Conservation (phyloP, 2,888 invertebrate species). For the Endomychus coccineus region DNA sequence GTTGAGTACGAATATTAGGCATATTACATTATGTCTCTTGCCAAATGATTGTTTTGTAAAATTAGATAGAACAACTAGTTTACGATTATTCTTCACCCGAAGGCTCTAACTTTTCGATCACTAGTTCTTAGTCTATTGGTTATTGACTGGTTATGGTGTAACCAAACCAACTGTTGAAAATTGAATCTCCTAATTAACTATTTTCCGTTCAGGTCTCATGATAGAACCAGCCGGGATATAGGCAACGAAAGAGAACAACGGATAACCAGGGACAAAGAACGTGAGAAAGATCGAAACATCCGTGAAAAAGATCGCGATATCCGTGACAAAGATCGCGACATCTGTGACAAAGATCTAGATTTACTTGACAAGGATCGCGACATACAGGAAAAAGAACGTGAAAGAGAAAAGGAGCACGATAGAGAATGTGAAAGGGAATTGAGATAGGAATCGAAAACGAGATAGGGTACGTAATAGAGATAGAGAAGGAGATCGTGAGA, state of each 20-base stretch:
- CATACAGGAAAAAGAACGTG: constrained; percentile 42
- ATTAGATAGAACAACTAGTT: too few relatives aligned
- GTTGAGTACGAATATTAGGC: too few relatives aligned
- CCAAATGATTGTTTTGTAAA: too few relatives aligned
- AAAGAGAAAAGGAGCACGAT: constrained; percentile 43
- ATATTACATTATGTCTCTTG: too few relatives aligned
- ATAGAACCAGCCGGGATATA: constrained; percentile 36
- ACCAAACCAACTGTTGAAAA: not conserved
- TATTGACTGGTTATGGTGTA: too few relatives aligned
- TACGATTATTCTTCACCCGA: too few relatives aligned
- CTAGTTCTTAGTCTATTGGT: too few relatives aligned
- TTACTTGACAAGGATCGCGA: constrained; percentile 43
- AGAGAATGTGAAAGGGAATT: constrained; percentile 42
- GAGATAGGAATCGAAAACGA: constrained; percentile 51
- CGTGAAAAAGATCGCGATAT: not conserved
- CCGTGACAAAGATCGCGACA: constrained; percentile 16
- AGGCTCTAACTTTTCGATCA: too few relatives aligned
- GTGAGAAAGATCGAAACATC: too few relatives aligned
- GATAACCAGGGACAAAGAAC: constrained; percentile 38
- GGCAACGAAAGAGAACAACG: too few relatives aligned
- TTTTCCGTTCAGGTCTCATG: constrained; percentile 38
- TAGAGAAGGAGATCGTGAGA: constrained; percentile 42
- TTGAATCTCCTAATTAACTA: constrained; percentile 3
- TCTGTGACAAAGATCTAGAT: too few relatives aligned
- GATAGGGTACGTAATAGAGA: constrained; percentile 45